These are phyloP conservation scores for Calephelis nemesis DNA, from an alignment of 1,140 invertebrate species.

Conservation along the genomic window DNA sequence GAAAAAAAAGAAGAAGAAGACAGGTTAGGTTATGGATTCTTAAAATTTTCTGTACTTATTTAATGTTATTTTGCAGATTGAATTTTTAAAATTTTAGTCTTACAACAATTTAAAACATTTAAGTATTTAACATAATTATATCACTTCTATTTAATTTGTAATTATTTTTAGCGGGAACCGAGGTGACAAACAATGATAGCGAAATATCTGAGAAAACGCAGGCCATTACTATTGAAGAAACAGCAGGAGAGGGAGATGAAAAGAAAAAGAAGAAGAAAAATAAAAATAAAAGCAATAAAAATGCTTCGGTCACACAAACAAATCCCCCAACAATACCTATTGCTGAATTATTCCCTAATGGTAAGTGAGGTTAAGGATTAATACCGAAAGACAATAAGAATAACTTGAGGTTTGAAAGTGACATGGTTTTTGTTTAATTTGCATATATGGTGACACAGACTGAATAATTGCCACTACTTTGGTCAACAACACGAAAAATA, in stretches of 20 bases:
- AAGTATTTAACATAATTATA: neutral
- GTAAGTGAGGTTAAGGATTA: conserved; percentile 64
- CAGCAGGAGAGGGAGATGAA: conserved; percentile 69
- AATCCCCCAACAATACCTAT: conserved; percentile 92
- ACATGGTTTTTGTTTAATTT: too few species aligned
- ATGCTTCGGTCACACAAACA: conserved; percentile 51
- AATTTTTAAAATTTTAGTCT: conserved; percentile 1
- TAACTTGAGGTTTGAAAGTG: too few species aligned
- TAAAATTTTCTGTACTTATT: neutral
- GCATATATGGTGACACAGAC: too few species aligned
- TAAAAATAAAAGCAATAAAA: conserved; percentile 50
- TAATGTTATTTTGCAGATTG: too few species aligned
- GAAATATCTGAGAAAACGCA: conserved; percentile 44
- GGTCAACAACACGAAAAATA: too few species aligned
- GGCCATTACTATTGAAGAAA: conserved; percentile 44
- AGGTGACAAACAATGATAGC: conserved; percentile 42
- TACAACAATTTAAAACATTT: neutral
- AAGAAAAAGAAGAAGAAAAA: conserved; percentile 87
- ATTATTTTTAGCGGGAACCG: conserved; percentile 43
- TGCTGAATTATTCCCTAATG: conserved; percentile 90
- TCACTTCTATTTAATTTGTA: neutral
- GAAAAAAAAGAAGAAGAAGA: conserved; percentile 88
- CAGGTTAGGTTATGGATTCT: conserved; percentile 67
- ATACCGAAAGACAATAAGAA: too few species aligned
- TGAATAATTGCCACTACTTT: too few species aligned